These are phyloP conservation scores for Chymomyza caudatula DNA, from an alignment of 2,888 invertebrate species.

Conservation along the genomic window DNA sequence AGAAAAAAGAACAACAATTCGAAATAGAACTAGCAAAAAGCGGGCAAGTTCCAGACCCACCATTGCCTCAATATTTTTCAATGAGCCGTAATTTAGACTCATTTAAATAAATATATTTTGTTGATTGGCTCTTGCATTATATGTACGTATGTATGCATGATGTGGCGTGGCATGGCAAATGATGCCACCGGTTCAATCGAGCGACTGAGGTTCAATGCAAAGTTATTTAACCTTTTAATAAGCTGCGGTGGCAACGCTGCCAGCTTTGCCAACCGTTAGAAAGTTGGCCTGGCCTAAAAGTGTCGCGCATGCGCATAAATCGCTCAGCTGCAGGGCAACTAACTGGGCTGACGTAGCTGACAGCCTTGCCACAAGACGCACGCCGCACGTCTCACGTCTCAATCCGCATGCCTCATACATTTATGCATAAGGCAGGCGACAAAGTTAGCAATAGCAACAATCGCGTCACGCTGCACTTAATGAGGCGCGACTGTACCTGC, in stretches of 20 bases:
- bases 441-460: slow-evolving; percentile 8
- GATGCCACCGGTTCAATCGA: neutral
- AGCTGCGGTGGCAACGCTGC: slow-evolving; percentile 15
- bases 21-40: neutral
- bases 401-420: slow-evolving; percentile 47
- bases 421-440: slow-evolving; percentile 57
- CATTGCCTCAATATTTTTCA: slow-evolving; percentile 62
- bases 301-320: slow-evolving; percentile 20
- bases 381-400: neutral
- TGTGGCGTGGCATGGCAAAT: neutral
- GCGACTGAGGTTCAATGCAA: slow-evolving; percentile 70
- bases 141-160: slow-evolving; percentile 17
- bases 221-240: slow-evolving; percentile 77
- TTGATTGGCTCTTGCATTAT: slow-evolving; percentile 68
- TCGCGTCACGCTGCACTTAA: slow-evolving; percentile 51
- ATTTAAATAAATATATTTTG: slow-evolving; percentile 74
- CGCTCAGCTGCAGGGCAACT: slow-evolving; percentile 39
- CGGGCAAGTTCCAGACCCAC: neutral
- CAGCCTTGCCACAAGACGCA: neutral
- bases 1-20: neutral
- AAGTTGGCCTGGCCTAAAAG: slow-evolving; percentile 32
- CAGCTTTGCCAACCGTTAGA: slow-evolving; percentile 14
- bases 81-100: slow-evolving; percentile 75
- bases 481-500: slow-evolving; percentile 51
- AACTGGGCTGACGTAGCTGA: slow-evolving; percentile 10